A percentile compares a stretch with the other conserved stretches of the same genome.
These are phyloP conservation scores for Gordius sp. DNA, from an alignment of 2,888 invertebrate genomes.

Conservation along the genomic window DNA sequence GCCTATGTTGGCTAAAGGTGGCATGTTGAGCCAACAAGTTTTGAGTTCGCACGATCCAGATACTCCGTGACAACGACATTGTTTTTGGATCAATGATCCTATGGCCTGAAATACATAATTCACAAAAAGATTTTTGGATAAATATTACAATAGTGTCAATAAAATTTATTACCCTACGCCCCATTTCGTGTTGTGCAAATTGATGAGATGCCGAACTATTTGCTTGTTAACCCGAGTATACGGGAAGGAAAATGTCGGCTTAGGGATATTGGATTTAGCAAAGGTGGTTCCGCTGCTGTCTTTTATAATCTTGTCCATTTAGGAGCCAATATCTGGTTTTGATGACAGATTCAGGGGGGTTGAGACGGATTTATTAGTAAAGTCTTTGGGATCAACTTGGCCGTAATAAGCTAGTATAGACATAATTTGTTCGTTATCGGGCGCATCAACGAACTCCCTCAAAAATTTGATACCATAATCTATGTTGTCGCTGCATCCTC, in stretches of 20 bases:
- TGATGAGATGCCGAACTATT: slow-evolving; percentile 58
- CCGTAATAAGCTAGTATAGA: too few relatives aligned
- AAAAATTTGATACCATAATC: slow-evolving; percentile 19
- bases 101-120: slow-evolving; percentile 27
- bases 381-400: too few relatives aligned
- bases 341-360: too few relatives aligned
- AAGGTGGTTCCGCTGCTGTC: too few relatives aligned
- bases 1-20: slow-evolving; percentile 33
- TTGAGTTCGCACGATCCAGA: slow-evolving; percentile 37
- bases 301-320: too few relatives aligned
- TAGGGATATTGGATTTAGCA: too few relatives aligned
- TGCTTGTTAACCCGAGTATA: slow-evolving; percentile 22
- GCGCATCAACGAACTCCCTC: slow-evolving; percentile 22
- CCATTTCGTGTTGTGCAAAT: slow-evolving; percentile 83
- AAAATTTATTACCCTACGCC: slow-evolving; percentile 53
- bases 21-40: slow-evolving; percentile 36
- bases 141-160: background rate
- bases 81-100: slow-evolving; percentile 31
- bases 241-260: background rate
- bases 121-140: background rate
- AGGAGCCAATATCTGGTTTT: too few relatives aligned
- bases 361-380: too few relatives aligned
- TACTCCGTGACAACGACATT: slow-evolving; percentile 37
- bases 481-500: slow-evolving; percentile 24
- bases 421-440: slow-evolving; percentile 21